These are phyloP conservation scores for Abrostola triplasia DNA, from an alignment of 2,888 invertebrate genomes.

Conservation along the genomic window DNA sequence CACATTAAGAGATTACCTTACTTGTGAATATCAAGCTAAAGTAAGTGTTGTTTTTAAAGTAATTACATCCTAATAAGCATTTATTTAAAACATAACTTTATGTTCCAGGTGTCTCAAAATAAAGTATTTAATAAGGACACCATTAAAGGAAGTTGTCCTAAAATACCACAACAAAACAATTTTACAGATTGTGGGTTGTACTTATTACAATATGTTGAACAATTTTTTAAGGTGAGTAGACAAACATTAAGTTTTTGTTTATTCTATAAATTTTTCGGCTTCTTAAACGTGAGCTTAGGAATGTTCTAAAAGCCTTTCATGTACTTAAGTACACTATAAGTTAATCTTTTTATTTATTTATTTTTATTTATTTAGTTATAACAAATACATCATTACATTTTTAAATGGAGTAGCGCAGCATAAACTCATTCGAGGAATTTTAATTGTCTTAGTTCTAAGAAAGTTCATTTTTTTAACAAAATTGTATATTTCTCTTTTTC, in stretches of 20 bases:
- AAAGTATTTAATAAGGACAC: slow-evolving; percentile 94
- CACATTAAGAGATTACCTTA: slow-evolving; percentile 96
- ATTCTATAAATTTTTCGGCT: too few species aligned
- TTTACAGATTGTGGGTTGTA: slow-evolving; percentile 99
- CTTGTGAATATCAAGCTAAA: slow-evolving; percentile 94
- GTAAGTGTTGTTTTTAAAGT: slow-evolving; percentile 65
- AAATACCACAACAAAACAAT: slow-evolving; percentile 99
- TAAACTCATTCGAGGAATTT: too few species aligned
- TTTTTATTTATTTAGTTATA: too few species aligned
- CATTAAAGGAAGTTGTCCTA: slow-evolving; percentile 95
- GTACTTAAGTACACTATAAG: too few species aligned
- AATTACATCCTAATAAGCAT: neutral
- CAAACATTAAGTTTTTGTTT: neutral
- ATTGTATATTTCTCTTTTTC: slow-evolving; percentile 65
- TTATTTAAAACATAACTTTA: slow-evolving; percentile 21
- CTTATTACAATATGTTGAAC: slow-evolving; percentile 98
- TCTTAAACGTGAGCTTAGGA: too few species aligned
- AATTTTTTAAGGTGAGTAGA: slow-evolving; percentile 93
- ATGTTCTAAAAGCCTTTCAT: too few species aligned
- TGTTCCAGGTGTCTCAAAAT: slow-evolving; percentile 86
- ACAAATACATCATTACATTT: too few species aligned
- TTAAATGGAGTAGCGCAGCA: too few species aligned
- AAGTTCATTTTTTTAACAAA: too few species aligned
- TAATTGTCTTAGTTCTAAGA: too few species aligned
- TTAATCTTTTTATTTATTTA: too few species aligned